Evolutionary conservation across 2,888 invertebrate species (phyloP).

Genomic region (Trissoscelio sp.): DNA sequence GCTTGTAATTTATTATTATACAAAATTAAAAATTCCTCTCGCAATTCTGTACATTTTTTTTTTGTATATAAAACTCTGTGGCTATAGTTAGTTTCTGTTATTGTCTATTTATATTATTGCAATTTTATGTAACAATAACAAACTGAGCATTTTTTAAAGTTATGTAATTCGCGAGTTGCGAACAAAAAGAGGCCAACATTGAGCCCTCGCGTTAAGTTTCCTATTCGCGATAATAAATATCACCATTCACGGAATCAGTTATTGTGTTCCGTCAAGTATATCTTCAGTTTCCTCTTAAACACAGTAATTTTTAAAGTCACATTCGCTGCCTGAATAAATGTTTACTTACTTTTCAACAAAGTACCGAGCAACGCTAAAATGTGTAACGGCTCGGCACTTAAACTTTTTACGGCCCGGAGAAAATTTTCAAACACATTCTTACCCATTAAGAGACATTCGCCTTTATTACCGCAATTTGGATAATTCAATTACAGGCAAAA

Average conservation of each 20-base stretch:
- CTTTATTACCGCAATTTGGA: constrained; percentile 5
- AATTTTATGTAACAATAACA: neutral
- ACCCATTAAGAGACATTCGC: constrained; percentile 21
- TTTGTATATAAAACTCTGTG: neutral
- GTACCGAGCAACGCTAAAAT: constrained; percentile 17
- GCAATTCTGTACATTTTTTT: no score
- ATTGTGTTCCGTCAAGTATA: constrained; percentile 36
- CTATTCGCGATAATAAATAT: constrained; percentile 28
- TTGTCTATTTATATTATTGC: neutral
- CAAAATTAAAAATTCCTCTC: no score
- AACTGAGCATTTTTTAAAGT: neutral
- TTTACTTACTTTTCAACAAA: constrained; percentile 38
- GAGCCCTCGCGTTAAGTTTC: neutral
- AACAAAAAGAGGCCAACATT: neutral
- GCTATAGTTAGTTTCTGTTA: neutral
- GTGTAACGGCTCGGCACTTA: constrained; percentile 15
- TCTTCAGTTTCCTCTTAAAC: constrained; percentile 31
- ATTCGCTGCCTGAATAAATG: constrained; percentile 24
- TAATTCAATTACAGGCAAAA: constrained; percentile 19
- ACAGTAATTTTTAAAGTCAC: constrained; percentile 18
- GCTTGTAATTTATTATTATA: no score
- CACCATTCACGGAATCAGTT: constrained; percentile 26
- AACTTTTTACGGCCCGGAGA: constrained; percentile 19
- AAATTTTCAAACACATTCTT: constrained; percentile 25
- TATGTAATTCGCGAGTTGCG: constrained; percentile 1